These are phyloP conservation scores for Caligus rogercresseyi DNA, from an alignment of 1,140 invertebrate species.

Conservation along the genomic window DNA sequence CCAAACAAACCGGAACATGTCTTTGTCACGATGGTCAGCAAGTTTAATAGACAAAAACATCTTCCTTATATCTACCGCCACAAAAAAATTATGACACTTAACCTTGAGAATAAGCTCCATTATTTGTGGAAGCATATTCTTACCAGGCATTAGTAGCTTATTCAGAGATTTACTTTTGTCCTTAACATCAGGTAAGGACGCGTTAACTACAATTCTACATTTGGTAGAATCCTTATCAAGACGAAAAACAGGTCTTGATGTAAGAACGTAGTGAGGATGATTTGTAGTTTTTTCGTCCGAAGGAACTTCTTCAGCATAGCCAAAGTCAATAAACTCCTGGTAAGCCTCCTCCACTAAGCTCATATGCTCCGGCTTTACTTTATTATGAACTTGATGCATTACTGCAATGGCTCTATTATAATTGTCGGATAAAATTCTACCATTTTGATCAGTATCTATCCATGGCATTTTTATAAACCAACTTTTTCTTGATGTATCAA, in stretches of 20 bases:
- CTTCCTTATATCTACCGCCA: no score
- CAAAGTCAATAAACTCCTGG: not conserved
- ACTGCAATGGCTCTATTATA: not conserved
- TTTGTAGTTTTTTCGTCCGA: not conserved
- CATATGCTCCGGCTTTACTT: not conserved
- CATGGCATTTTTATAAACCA: slow-evolving; percentile 8
- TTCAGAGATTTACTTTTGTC: not conserved
- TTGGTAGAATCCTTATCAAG: slow-evolving; percentile 3
- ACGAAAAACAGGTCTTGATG: not conserved
- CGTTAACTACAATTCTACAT: not conserved
- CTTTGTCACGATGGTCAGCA: no score
- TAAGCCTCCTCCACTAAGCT: slow-evolving; percentile 2
- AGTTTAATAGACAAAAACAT: no score
- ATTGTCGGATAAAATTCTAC: not conserved
- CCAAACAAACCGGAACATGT: no score
- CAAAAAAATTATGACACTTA: no score
- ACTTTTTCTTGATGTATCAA: not conserved
- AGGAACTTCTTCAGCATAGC: not conserved
- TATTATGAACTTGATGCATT: not conserved
- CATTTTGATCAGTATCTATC: not conserved
- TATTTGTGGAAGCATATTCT: slow-evolving; percentile 10
- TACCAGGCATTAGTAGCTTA: not conserved
- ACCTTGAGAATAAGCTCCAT: not conserved
- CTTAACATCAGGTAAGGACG: not conserved
- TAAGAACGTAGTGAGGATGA: not conserved